Evolutionary conservation across 2,797 vertebrate species (phyloP).

Genomic region (Gephyroberyx darwinii): DNA sequence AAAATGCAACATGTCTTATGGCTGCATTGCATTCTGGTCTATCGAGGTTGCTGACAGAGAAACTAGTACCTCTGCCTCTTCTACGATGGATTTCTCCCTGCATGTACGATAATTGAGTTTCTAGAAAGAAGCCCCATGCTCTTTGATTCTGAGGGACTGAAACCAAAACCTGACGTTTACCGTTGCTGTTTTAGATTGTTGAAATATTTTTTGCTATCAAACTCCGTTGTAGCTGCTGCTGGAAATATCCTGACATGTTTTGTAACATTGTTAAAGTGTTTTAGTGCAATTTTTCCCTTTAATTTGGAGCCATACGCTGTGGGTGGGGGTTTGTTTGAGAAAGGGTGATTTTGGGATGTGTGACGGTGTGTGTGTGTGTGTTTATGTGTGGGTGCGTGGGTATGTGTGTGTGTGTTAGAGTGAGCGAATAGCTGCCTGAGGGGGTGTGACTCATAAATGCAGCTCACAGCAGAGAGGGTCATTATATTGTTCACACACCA

Average conservation of each 20-base stretch:
- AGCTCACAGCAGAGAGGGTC: constrained; percentile 75
- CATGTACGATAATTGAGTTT: background rate
- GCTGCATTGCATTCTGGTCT: background rate
- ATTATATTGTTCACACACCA: constrained; percentile 79
- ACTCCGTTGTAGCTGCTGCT: background rate
- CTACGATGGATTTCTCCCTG: background rate
- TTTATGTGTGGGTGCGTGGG: constrained; percentile 25
- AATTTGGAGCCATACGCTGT: constrained; percentile 39
- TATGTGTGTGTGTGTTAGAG: constrained; percentile 43
- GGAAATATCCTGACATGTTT: constrained; percentile 18
- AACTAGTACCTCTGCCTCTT: too few relatives aligned
- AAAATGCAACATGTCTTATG: background rate
- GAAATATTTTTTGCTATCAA: background rate
- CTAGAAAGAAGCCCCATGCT: background rate
- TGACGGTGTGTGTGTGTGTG: constrained; percentile 21
- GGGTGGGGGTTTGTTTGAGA: constrained; percentile 26
- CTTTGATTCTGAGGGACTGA: background rate
- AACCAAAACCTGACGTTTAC: too few relatives aligned
- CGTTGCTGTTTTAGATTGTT: background rate
- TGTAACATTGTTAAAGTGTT: constrained; percentile 21
- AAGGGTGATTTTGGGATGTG: constrained; percentile 40
- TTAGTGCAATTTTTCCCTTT: constrained; percentile 36
- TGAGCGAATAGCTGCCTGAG: constrained; percentile 61
- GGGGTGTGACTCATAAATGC: constrained; percentile 80
- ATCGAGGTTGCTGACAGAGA: background rate